Conservation (phyloP, 1,140 invertebrate genomes). For the Anastatus disparis region DNA sequence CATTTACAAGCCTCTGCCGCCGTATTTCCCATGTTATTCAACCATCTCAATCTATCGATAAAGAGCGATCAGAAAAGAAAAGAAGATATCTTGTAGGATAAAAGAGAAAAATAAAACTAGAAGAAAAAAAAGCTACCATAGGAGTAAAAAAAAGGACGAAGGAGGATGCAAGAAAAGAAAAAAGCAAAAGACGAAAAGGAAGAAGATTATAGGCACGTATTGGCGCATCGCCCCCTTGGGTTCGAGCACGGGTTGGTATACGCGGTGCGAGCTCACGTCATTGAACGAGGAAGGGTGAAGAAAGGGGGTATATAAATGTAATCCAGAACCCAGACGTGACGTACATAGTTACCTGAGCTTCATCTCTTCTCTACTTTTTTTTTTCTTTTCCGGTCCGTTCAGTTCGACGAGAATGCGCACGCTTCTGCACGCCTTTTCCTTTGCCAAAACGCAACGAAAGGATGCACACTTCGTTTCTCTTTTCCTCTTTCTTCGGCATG, state of each 20-base stretch:
- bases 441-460: neutral
- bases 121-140: neutral
- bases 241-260: constrained; percentile 38
- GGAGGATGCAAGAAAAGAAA: constrained; percentile 33
- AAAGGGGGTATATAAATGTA: constrained; percentile 59
- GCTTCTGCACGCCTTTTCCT: neutral
- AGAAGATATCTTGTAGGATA: neutral
- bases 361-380: neutral
- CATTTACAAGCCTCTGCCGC: too few relatives aligned
- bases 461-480: neutral
- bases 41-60: neutral
- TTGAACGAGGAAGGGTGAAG: constrained; percentile 10
- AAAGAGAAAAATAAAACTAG: too few relatives aligned
- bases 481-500: neutral
- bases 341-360: constrained; percentile 52
- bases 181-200: constrained; percentile 41
- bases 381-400: constrained; percentile 2
- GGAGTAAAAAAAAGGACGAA: neutral
- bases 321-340: constrained; percentile 62
- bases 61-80: neutral
- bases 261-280: constrained; percentile 9
- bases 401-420: neutral
- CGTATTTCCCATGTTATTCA: neutral
- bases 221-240: constrained; percentile 59
- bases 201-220: constrained; percentile 63